Evolutionary conservation across 2,113 vertebrate species (phyloP).

Genomic region (Machaerirhynchus nigripectus): DNA sequence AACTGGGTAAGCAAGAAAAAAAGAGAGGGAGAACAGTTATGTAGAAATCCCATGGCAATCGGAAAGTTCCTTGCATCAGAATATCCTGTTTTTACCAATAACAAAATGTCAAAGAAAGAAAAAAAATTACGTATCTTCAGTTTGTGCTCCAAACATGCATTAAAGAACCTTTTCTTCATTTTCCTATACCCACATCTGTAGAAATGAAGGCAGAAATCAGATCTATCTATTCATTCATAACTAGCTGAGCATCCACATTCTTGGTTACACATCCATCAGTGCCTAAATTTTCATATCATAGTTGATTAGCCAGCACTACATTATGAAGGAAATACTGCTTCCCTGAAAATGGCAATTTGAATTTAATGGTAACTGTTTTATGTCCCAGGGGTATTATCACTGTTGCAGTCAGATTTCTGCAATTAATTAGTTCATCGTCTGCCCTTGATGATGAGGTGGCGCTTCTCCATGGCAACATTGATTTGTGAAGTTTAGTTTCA

Average conservation of each 20-base stretch:
- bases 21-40: neutral
- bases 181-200: neutral
- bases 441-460: neutral
- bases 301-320: neutral
- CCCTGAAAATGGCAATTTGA: neutral
- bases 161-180: neutral
- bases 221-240: neutral
- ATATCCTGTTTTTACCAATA: neutral
- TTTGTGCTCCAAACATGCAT: neutral
- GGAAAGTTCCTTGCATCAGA: neutral
- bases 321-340: neutral
- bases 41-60: neutral
- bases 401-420: neutral
- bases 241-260: neutral
- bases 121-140: neutral
- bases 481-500: neutral
- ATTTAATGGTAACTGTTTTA: neutral
- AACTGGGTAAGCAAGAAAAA: neutral
- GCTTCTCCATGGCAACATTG: conserved; percentile 45
- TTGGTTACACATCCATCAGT: neutral
- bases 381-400: neutral
- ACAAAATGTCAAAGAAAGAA: neutral
- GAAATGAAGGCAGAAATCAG: neutral
- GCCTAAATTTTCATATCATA: neutral
- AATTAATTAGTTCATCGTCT: conserved; percentile 18